phyloP scores from a whole-genome alignment of 2,113 vertebrate species.

The Tachuris rubrigastra region DNA sequence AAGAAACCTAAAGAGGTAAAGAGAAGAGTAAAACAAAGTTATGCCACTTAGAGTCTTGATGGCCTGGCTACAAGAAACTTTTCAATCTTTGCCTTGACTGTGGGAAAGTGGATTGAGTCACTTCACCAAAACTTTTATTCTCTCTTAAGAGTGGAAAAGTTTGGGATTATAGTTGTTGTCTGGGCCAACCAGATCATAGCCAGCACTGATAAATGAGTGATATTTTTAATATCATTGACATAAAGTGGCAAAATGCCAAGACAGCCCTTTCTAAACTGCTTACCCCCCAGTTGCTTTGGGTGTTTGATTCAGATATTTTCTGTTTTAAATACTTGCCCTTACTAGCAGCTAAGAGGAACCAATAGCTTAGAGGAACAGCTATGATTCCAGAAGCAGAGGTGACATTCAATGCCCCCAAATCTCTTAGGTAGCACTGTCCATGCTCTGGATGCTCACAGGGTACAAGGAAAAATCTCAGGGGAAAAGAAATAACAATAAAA shows the following conservation, averaged over 20 bases:
- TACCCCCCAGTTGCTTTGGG: neutral
- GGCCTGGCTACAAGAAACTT: neutral
- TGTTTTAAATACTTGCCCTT: neutral
- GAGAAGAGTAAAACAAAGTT: neutral
- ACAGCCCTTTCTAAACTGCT: neutral
- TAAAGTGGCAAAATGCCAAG: neutral
- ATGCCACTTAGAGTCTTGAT: neutral
- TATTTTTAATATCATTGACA: neutral
- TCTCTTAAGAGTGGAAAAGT: neutral
- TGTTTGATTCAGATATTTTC: neutral
- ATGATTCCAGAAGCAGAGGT: neutral
- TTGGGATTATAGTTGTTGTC: neutral
- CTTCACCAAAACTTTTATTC: neutral
- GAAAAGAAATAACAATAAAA: neutral
- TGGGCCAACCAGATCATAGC: neutral
- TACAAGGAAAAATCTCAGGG: neutral
- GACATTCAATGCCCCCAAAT: neutral
- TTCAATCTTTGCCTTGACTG: neutral
- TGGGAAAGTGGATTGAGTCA: neutral
- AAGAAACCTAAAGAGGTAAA: neutral
- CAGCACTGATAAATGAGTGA: neutral
- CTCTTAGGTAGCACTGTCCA: fast-evolving
- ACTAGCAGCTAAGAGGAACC: neutral
- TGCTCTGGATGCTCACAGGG: neutral
- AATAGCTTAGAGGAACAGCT: neutral